phyloP scores from a whole-genome alignment of 2,888 invertebrate species.

The Drosophila tripunctata region DNA sequence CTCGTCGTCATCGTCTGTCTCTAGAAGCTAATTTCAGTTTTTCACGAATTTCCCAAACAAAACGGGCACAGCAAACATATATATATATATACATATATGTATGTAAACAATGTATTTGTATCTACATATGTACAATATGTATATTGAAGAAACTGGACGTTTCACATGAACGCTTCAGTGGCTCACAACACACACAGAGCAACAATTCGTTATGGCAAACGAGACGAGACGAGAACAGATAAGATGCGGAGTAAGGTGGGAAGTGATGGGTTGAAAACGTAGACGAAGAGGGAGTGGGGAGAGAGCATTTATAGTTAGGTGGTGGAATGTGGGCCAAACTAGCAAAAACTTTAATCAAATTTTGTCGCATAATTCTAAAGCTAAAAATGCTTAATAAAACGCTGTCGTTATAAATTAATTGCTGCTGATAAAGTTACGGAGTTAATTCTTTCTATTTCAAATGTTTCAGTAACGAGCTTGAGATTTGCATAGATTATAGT shows the following conservation, averaged over 20 bases:
- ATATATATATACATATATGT: not conserved
- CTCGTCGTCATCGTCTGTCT: conserved; percentile 19
- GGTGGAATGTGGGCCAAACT: not conserved
- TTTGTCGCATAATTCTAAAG: not conserved
- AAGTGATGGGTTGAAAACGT: not conserved
- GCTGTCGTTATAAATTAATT: not conserved
- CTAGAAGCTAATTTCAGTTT: conserved; percentile 69
- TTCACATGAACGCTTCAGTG: conserved; percentile 82
- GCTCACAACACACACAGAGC: conserved; percentile 56
- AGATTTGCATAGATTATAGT: too few species aligned
- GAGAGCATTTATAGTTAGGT: not conserved
- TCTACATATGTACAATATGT: conserved; percentile 6
- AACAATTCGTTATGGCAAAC: conserved; percentile 53
- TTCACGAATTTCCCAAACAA: conserved; percentile 74
- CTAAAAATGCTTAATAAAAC: not conserved
- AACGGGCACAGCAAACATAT: conserved; percentile 53
- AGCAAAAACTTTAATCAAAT: not conserved
- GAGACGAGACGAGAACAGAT: conserved; percentile 43
- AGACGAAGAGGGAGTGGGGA: not conserved
- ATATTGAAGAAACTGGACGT: conserved; percentile 79
- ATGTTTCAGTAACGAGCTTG: too few species aligned
- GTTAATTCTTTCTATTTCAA: too few species aligned
- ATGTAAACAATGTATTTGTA: not conserved
- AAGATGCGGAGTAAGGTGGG: not conserved
- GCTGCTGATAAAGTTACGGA: not conserved